These are phyloP conservation scores for Bruchidius siliquastri DNA, from an alignment of 2,888 invertebrate genomes.

Conservation along the genomic window DNA sequence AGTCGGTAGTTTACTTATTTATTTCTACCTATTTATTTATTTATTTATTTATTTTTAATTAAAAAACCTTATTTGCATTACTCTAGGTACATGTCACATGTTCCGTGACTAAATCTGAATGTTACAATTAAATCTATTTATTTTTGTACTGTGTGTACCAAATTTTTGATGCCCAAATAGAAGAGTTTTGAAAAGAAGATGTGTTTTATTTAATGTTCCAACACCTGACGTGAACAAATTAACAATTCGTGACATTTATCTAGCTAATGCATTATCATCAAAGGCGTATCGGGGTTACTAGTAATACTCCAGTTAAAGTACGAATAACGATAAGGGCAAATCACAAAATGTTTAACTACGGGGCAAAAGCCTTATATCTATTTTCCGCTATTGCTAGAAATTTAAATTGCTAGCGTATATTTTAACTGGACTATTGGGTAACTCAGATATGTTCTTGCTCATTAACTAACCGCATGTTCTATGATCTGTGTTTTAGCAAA, in stretches of 20 bases:
- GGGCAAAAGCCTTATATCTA: too few relatives aligned
- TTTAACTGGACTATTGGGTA: neutral
- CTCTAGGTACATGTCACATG: conserved; percentile 49
- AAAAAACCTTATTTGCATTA: conserved; percentile 40
- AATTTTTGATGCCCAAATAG: conserved; percentile 14
- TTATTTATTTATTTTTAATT: conserved; percentile 49
- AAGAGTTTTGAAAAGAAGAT: conserved; percentile 1
- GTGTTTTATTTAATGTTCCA: conserved; percentile 18
- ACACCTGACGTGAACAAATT: conserved; percentile 15
- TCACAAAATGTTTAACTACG: too few relatives aligned
- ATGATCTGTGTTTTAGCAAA: neutral
- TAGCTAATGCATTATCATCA: conserved; percentile 27
- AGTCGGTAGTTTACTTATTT: conserved; percentile 50
- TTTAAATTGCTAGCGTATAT: too few relatives aligned
- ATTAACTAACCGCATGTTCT: conserved; percentile 19
- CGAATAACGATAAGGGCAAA: too few relatives aligned
- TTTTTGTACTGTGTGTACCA: conserved; percentile 21
- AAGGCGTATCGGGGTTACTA: neutral
- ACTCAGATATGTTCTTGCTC: conserved; percentile 13
- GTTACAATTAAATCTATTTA: conserved; percentile 2
- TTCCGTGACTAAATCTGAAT: conserved; percentile 36
- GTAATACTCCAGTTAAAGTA: neutral
- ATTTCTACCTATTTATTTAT: conserved; percentile 49
- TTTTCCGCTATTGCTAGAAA: too few relatives aligned
- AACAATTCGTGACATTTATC: conserved; percentile 45